phyloP scores from a whole-genome alignment of 2,888 invertebrate species.

The Chymomyza procnemis region DNA sequence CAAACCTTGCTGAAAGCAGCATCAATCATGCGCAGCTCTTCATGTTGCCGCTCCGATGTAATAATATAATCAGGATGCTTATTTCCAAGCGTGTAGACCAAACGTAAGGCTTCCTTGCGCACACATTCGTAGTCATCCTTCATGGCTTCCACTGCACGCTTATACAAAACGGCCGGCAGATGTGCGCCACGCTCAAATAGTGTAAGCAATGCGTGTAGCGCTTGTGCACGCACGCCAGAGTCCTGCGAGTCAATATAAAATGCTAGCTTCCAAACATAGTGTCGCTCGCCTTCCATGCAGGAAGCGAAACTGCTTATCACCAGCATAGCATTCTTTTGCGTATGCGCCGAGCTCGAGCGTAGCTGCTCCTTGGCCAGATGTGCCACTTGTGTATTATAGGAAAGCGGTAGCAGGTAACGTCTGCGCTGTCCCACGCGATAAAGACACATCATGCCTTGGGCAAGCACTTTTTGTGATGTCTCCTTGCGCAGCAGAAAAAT shows the following conservation, averaged over 20 bases:
- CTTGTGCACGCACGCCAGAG: constrained; percentile 92
- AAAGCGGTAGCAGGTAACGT: constrained; percentile 61
- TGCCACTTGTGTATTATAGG: constrained; percentile 75
- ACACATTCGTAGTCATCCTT: constrained; percentile 97
- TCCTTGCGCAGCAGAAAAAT: constrained; percentile 75
- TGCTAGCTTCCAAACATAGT: constrained; percentile 86
- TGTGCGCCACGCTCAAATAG: constrained; percentile 90
- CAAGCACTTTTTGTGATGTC: constrained; percentile 77
- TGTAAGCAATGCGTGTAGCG: constrained; percentile 90
- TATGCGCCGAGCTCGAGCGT: constrained; percentile 75
- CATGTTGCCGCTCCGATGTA: constrained; percentile 85
- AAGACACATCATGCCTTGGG: constrained; percentile 76
- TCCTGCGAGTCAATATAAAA: constrained; percentile 93
- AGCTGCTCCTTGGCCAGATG: constrained; percentile 76
- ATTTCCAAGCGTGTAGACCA: constrained; percentile 91
- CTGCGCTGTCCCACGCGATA: constrained; percentile 74
- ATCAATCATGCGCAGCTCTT: constrained; percentile 93
- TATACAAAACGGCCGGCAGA: constrained; percentile 84
- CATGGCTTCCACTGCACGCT: constrained; percentile 85
- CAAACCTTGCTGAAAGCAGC: constrained; percentile 98
- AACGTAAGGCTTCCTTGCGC: constrained; percentile 88
- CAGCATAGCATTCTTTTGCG: constrained; percentile 77
- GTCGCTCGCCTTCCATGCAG: constrained; percentile 81
- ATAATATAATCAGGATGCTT: constrained; percentile 90
- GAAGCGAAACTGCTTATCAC: constrained; percentile 74